phyloP scores from a whole-genome alignment of 2,113 vertebrate genomes.

The Raja brachyura region DNA sequence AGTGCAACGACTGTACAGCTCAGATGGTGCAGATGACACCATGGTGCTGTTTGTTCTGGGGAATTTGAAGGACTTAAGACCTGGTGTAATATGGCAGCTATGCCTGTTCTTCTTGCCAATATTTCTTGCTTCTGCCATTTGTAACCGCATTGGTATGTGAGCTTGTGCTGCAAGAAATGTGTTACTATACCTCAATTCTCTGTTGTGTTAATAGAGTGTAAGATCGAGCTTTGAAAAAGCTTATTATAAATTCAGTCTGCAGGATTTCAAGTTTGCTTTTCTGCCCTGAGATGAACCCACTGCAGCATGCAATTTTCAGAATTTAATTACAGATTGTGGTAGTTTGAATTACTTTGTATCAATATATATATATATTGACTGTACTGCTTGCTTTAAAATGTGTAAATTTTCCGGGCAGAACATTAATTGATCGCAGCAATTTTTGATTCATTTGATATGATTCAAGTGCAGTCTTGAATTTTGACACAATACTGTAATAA shows the following conservation, averaged over 20 bases:
- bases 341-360: not conserved
- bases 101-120: conserved; percentile 5
- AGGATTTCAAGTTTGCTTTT: not conserved
- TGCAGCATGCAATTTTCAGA: not conserved
- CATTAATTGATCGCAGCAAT: not conserved
- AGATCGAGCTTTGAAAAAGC: not conserved
- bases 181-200: not conserved
- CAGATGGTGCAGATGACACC: not conserved
- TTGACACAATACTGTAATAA: not conserved
- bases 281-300: not conserved
- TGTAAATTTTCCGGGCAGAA: not conserved
- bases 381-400: not conserved
- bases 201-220: not conserved
- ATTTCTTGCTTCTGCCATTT: not conserved
- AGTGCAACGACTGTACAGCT: not conserved
- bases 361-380: not conserved
- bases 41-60: not conserved
- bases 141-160: not conserved
- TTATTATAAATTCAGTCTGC: not conserved
- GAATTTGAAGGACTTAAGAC: not conserved
- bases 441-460: not conserved
- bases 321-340: not conserved
- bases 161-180: not conserved
- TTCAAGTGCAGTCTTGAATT: not conserved
- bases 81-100: not conserved